Evolutionary conservation across 2,888 invertebrate genomes (phyloP).

Genomic region (Macaria notata): DNA sequence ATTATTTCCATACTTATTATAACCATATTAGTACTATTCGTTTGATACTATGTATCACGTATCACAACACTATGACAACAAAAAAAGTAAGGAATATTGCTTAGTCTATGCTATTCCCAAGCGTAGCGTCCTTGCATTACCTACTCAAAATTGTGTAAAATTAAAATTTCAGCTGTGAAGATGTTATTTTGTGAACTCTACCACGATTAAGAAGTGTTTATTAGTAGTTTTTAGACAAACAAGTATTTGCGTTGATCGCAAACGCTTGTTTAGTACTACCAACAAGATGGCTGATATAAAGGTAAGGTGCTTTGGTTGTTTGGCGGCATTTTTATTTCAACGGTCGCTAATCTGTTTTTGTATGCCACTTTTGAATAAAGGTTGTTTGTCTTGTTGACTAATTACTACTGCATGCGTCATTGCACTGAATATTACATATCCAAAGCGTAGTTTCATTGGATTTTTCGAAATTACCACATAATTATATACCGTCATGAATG

Average conservation of each 20-base stretch:
- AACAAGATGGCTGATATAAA: constrained; percentile 81
- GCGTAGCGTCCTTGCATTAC: neutral
- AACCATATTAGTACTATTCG: no score
- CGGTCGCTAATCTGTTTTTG: constrained; percentile 17
- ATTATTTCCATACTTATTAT: no score
- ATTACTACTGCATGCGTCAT: no score
- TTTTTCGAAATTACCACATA: no score
- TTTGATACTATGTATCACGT: no score
- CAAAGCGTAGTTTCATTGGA: no score
- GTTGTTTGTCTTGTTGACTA: no score
- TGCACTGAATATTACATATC: no score
- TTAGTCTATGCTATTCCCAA: neutral
- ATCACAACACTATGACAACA: no score
- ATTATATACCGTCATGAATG: no score
- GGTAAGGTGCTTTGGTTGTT: constrained; percentile 58
- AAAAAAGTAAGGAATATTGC: no score
- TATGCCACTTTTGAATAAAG: neutral
- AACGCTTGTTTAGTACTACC: constrained; percentile 53
- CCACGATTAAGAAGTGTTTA: constrained; percentile 47
- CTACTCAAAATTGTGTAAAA: constrained; percentile 17
- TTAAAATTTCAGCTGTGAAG: constrained; percentile 48
- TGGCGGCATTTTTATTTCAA: constrained; percentile 75
- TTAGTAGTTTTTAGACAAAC: constrained; percentile 55
- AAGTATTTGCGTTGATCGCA: constrained; percentile 65
- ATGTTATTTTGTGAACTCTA: constrained; percentile 59